phyloP scores from a whole-genome alignment of 1,140 invertebrate genomes.

The Panagrolaimus sp. region DNA sequence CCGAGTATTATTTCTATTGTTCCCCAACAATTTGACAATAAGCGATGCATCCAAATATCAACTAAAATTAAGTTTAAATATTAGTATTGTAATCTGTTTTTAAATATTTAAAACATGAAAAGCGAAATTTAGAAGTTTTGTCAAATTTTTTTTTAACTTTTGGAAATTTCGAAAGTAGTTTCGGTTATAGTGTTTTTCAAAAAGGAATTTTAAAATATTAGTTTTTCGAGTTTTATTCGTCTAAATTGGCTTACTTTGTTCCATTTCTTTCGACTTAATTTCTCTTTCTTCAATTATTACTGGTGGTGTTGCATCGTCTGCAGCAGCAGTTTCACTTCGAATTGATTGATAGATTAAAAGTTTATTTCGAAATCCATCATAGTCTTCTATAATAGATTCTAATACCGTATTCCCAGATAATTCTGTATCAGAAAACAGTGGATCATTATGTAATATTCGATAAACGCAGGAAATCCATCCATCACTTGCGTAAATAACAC shows the following conservation, averaged over 20 bases:
- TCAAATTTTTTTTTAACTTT: too few species aligned
- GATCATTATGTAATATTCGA: neutral
- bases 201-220: too few species aligned
- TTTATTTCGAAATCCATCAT: neutral
- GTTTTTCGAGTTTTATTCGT: too few species aligned
- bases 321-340: neutral
- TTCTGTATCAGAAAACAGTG: too few species aligned
- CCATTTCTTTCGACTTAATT: slow-evolving; percentile 3
- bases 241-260: neutral
- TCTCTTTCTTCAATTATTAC: neutral
- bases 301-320: neutral
- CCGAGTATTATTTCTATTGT: neutral
- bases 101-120: too few species aligned
- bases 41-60: slow-evolving; percentile 2
- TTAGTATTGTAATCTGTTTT: too few species aligned
- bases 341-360: slow-evolving; percentile 7
- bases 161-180: too few species aligned
- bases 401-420: neutral
- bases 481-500: neutral
- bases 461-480: neutral
- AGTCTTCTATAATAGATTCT: neutral
- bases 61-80: neutral
- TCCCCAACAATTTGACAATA: neutral
- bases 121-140: too few species aligned
- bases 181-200: too few species aligned